Conservation (phyloP, 2,113 vertebrate genomes). For the Lutjanus erythropterus region DNA sequence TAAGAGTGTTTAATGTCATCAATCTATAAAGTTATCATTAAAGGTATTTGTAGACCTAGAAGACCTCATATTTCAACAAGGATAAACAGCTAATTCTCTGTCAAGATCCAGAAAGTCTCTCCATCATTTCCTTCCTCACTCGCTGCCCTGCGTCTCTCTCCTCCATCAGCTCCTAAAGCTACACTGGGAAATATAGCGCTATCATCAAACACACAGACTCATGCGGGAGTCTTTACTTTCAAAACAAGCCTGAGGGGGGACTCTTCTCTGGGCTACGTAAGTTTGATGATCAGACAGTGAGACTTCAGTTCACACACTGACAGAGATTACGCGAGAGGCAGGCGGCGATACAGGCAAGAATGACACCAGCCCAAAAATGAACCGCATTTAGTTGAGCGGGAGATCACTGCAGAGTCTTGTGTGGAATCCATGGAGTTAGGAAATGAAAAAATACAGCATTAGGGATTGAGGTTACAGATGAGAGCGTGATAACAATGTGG, state of each 20-base stretch:
- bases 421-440: conserved; percentile 63
- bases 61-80: conserved; percentile 51
- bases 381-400: conserved; percentile 42
- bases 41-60: conserved; percentile 46
- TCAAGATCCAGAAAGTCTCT: conserved; percentile 48
- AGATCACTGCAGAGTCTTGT: conserved; percentile 51
- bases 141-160: conserved; percentile 29
- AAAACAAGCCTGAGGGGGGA: conserved; percentile 72
- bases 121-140: conserved; percentile 49
- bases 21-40: conserved; percentile 50
- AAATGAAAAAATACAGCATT: conserved; percentile 69
- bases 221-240: conserved; percentile 72
- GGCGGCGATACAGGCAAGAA: conserved; percentile 36
- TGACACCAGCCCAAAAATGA: conserved; percentile 53
- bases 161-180: conserved; percentile 67
- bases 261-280: conserved; percentile 62
- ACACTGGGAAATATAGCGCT: conserved; percentile 61
- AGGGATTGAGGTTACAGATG: conserved; percentile 74
- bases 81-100: conserved; percentile 47
- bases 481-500: conserved; percentile 64
- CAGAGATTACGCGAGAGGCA: conserved; percentile 66
- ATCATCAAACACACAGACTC: conserved; percentile 85
- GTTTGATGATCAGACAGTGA: conserved; percentile 78
- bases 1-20: conserved; percentile 15
- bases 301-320: conserved; percentile 64